A percentile compares a stretch with the other conserved stretches of the same genome.
Evolutionary conservation across 2,797 vertebrate genomes (phyloP).

Genomic region (Hafferia zeledoni): DNA sequence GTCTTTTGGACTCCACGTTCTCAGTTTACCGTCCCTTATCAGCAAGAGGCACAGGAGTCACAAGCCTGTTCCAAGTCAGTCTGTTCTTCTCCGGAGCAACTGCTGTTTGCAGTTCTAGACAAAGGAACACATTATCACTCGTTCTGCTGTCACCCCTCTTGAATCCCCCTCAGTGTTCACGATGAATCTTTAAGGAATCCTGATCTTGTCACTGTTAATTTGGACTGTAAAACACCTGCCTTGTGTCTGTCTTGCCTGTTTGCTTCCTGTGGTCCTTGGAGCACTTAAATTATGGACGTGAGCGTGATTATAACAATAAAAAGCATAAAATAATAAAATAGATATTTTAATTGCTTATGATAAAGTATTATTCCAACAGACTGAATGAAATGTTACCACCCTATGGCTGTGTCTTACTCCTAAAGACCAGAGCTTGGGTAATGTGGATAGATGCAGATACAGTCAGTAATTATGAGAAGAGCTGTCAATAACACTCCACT

Average conservation of each 20-base stretch:
- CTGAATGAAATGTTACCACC: constrained; percentile 38
- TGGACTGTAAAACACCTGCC: background rate
- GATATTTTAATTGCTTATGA: background rate
- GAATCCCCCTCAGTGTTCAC: background rate
- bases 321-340: background rate
- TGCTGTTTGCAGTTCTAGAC: background rate
- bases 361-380: constrained; percentile 26
- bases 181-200: background rate
- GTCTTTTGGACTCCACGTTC: background rate
- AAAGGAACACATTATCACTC: background rate
- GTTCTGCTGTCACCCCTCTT: background rate
- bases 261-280: background rate
- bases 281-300: background rate
- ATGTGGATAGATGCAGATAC: constrained; percentile 42
- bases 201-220: background rate
- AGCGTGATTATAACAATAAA: background rate
- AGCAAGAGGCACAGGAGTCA: background rate
- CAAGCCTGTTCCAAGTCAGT: background rate
- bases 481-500: constrained; percentile 69
- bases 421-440: constrained; percentile 52
- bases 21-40: constrained; percentile 33
- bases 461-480: constrained; percentile 58
- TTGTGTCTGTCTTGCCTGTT: background rate
- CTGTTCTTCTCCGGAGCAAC: background rate
- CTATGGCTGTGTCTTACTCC: constrained; percentile 2